Evolutionary conservation across 1,140 invertebrate species (phyloP).

Genomic region (Ceratina australensis): DNA sequence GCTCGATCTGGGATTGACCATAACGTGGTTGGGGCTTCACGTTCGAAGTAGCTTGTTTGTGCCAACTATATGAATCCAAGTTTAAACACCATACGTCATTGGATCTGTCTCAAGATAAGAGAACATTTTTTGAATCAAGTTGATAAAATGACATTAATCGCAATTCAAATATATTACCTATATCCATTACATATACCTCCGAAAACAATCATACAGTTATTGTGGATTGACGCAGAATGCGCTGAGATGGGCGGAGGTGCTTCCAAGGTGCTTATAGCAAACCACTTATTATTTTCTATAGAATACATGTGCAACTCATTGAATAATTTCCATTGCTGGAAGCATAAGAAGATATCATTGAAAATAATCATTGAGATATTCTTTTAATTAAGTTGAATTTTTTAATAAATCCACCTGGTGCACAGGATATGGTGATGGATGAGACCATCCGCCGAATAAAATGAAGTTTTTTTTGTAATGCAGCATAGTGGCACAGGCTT

Average conservation of each 20-base stretch:
- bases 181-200: slow-evolving; percentile 83
- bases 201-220: slow-evolving; percentile 94
- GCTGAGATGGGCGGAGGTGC: slow-evolving; percentile 91
- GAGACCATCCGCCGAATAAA: slow-evolving; percentile 97
- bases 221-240: slow-evolving; percentile 94
- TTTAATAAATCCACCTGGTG: slow-evolving; percentile 84
- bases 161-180: slow-evolving; percentile 59
- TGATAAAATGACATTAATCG: background rate
- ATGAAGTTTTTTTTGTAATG: slow-evolving; percentile 91
- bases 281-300: slow-evolving; percentile 92
- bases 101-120: slow-evolving; percentile 79
- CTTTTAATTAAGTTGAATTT: background rate
- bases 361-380: background rate
- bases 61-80: slow-evolving; percentile 88
- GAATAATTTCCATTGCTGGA: slow-evolving; percentile 88
- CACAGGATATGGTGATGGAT: slow-evolving; percentile 93
- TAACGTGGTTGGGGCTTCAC: slow-evolving; percentile 90
- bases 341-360: slow-evolving; percentile 45
- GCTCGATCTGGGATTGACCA: slow-evolving; percentile 91
- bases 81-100: slow-evolving; percentile 96
- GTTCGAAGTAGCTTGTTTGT: slow-evolving; percentile 84
- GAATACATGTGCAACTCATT: slow-evolving; percentile 96
- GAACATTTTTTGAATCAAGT: slow-evolving; percentile 11
- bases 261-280: slow-evolving; percentile 83
- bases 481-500: slow-evolving; percentile 95